Percentiles rank a stretch among this genome's conserved stretches.
Conservation (phyloP, 1,140 invertebrate genomes). For the Ostrea edulis region DNA sequence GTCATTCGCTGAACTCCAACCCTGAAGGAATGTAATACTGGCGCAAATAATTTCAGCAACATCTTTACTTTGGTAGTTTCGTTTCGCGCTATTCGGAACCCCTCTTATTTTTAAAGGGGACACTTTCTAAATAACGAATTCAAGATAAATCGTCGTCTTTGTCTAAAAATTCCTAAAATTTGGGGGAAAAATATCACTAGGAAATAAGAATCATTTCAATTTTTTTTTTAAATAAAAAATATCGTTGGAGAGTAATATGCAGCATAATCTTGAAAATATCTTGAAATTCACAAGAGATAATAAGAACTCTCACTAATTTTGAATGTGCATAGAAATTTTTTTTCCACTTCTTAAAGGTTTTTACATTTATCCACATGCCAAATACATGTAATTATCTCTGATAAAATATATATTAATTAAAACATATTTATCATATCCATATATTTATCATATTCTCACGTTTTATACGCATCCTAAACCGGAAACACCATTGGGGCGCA, state of each 20-base stretch:
- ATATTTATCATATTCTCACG: neutral
- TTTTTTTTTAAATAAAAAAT: neutral
- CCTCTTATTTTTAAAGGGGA: neutral
- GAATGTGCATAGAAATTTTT: too few relatives aligned
- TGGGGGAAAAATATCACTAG: neutral
- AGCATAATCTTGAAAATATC: too few relatives aligned
- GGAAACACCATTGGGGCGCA: conserved; percentile 79
- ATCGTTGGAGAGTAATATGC: too few relatives aligned
- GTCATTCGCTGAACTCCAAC: neutral
- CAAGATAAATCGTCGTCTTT: neutral
- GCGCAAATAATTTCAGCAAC: neutral
- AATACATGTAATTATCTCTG: too few relatives aligned
- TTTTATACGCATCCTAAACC: neutral
- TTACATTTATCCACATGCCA: too few relatives aligned
- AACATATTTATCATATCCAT: too few relatives aligned
- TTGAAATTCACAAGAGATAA: too few relatives aligned
- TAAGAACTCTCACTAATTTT: too few relatives aligned
- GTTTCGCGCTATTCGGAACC: neutral
- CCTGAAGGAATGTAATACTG: neutral
- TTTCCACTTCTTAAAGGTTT: too few relatives aligned
- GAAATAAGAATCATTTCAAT: neutral
- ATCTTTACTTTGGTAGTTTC: neutral
- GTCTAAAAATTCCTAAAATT: neutral
- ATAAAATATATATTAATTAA: too few relatives aligned
- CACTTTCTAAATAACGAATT: neutral